Percentiles rank a stretch among this genome's conserved stretches.
These are phyloP conservation scores for Clavelina lepadiformis DNA, from an alignment of 23 tunicate species.

Conservation along the genomic window DNA sequence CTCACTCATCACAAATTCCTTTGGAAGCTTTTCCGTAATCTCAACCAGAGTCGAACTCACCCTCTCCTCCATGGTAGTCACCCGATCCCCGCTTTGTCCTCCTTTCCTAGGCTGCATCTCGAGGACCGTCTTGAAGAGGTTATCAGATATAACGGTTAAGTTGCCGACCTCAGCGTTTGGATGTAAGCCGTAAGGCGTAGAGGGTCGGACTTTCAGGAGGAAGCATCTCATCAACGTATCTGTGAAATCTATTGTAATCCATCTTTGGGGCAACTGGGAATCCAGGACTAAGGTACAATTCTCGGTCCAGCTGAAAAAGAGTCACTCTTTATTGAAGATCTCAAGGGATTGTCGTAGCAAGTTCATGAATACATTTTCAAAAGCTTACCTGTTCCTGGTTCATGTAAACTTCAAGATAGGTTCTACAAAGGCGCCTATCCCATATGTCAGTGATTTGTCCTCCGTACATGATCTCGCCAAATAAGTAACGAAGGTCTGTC, in stretches of 20 bases:
- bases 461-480: conserved; percentile 75
- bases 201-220: conserved; percentile 69
- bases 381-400: conserved; percentile 58
- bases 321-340: too few relatives aligned
- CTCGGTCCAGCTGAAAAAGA: conserved; percentile 53
- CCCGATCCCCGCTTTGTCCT: conserved; percentile 36
- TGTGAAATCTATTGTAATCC: conserved; percentile 56
- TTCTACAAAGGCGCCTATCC: conserved; percentile 59
- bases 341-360: too few relatives aligned
- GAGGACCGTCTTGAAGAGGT: conserved; percentile 52
- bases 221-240: conserved; percentile 58
- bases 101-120: conserved; percentile 69
- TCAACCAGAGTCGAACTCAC: conserved; percentile 55
- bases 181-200: conserved; percentile 65
- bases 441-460: conserved; percentile 78
- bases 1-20: conserved; percentile 56
- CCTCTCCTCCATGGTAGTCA: conserved; percentile 47
- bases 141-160: conserved; percentile 53
- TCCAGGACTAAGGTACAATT: conserved; percentile 49
- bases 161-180: conserved; percentile 77
- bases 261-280: conserved; percentile 62
- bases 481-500: conserved; percentile 67
- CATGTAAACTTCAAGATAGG: conserved; percentile 73
- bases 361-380: too few relatives aligned
- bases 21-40: conserved; percentile 61